These are phyloP conservation scores for Emydocephalus ijimae DNA, from an alignment of 2,113 vertebrate genomes.

Conservation along the genomic window DNA sequence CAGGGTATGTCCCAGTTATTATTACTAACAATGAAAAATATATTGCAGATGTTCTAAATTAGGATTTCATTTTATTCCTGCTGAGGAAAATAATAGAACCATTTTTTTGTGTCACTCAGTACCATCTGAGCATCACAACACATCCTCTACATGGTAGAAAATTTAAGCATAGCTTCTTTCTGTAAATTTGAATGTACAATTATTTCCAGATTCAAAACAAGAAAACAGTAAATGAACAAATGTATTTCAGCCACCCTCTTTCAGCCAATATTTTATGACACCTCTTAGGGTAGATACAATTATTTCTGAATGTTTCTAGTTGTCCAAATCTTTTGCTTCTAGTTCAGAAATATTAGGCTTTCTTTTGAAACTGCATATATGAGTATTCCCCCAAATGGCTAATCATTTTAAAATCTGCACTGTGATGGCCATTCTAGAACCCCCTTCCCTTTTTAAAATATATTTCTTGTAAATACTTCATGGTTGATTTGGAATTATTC, in stretches of 20 bases:
- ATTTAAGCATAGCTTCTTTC: not conserved
- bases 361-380: not conserved
- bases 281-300: not conserved
- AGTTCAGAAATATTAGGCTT: not conserved
- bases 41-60: not conserved
- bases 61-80: not conserved
- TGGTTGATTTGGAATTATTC: not conserved
- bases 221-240: not conserved
- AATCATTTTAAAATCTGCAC: not conserved
- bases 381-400: not conserved
- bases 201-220: not conserved
- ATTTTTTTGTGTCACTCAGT: not conserved
- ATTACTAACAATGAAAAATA: not conserved
- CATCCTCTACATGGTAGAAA: not conserved
- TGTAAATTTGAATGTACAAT: not conserved
- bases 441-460: not conserved
- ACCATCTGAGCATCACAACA: not conserved
- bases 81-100: not conserved
- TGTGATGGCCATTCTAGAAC: not conserved
- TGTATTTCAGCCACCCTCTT: not conserved
- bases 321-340: not conserved
- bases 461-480: not conserved
- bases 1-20: conserved; percentile 73
- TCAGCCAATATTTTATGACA: not conserved
- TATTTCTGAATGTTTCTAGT: not conserved